A percentile compares a stretch with the other conserved stretches of the same genome.
phyloP scores from a whole-genome alignment of 2,888 invertebrate genomes.

The Chironomus tentans region DNA sequence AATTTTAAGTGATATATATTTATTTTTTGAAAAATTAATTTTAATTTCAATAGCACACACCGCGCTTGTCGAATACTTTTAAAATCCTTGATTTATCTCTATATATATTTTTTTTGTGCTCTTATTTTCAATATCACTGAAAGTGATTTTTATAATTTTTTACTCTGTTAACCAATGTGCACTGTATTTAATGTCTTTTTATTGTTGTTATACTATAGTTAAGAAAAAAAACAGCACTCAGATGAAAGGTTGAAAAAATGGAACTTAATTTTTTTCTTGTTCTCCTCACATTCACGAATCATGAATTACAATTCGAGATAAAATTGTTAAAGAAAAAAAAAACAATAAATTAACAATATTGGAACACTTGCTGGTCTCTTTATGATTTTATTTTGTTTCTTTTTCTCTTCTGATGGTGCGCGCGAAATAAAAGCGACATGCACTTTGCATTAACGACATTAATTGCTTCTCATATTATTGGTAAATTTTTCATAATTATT shows the following conservation, averaged over 20 bases:
- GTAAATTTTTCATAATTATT: background rate
- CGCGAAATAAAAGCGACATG: background rate
- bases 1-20: background rate
- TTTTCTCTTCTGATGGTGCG: background rate
- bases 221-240: background rate
- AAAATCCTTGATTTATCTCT: conserved; percentile 5
- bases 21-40: background rate
- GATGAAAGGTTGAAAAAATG: background rate
- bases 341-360: conserved; percentile 1
- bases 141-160: background rate
- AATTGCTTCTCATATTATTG: background rate
- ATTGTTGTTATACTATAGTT: background rate
- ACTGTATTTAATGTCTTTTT: background rate
- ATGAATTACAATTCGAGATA: background rate
- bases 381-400: background rate
- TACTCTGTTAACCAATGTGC: background rate
- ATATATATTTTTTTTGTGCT: background rate
- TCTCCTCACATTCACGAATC: background rate
- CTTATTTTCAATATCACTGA: conserved; percentile 1
- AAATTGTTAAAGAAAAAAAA: background rate
- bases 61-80: background rate
- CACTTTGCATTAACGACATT: conserved; percentile 5
- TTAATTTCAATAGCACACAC: background rate
- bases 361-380: conserved; percentile 7
- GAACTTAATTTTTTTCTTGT: background rate